Evolutionary conservation across 2,888 invertebrate genomes (phyloP).

Genomic region (Elysia crispata): DNA sequence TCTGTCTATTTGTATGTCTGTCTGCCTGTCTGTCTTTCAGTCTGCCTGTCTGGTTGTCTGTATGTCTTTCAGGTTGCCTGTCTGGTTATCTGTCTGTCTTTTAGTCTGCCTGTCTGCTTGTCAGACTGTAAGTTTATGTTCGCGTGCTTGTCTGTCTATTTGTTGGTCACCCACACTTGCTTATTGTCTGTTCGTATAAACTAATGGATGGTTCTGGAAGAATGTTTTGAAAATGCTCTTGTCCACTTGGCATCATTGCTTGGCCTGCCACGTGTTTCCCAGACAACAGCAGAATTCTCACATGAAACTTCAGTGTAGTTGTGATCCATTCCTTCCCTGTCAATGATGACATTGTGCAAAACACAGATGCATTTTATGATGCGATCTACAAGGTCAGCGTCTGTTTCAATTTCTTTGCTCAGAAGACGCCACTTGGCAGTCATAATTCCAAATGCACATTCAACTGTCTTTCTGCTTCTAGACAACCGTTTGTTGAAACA

Average conservation of each 20-base stretch:
- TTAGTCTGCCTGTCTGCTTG: too few species aligned
- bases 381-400: conserved; percentile 16
- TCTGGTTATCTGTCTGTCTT: too few species aligned
- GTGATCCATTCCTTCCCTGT: conserved; percentile 1
- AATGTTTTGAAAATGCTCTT: too few species aligned
- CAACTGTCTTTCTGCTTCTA: conserved; percentile 28
- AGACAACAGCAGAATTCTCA: conserved; percentile 5
- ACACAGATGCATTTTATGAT: conserved; percentile 25
- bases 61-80: too few species aligned
- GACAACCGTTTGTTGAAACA: conserved; percentile 30
- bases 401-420: conserved; percentile 28
- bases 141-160: too few species aligned
- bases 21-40: too few species aligned
- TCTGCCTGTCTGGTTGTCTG: too few species aligned
- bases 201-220: too few species aligned
- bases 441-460: conserved; percentile 29
- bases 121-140: too few species aligned
- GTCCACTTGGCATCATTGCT: conserved; percentile 16
- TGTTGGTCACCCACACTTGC: too few species aligned
- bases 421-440: conserved; percentile 22
- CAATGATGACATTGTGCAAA: conserved; percentile 16
- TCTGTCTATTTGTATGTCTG: too few species aligned
- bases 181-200: too few species aligned
- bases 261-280: conserved; percentile 1
- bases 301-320: conserved; percentile 25